phyloP scores from a whole-genome alignment of 2,797 vertebrate species.

The Erethizon dorsatum region DNA sequence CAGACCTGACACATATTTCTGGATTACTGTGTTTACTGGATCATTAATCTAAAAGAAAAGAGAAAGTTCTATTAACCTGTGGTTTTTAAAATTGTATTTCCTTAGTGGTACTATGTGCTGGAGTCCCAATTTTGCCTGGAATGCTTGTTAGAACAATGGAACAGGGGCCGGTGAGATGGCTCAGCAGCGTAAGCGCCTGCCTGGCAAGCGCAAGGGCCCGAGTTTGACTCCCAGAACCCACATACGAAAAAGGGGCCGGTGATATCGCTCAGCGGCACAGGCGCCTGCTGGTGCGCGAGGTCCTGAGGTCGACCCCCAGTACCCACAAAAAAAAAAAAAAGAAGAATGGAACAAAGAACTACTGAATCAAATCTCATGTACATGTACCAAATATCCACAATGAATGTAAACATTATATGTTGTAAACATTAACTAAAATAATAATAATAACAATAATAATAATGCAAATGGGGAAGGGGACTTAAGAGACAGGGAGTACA shows the following conservation, averaged over 20 bases:
- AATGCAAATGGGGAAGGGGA: not conserved
- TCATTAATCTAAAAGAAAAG: constrained; percentile 2
- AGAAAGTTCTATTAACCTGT: not conserved
- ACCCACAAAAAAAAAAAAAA: too few relatives aligned
- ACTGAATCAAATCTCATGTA: not conserved
- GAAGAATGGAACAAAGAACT: not conserved
- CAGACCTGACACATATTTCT: not conserved
- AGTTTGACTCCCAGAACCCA: too few relatives aligned
- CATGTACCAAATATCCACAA: not conserved
- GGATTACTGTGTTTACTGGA: not conserved
- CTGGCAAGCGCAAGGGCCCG: too few relatives aligned
- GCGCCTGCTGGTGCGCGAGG: too few relatives aligned
- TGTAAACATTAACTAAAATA: not conserved
- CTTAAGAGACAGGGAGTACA: not conserved
- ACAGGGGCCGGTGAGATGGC: not conserved
- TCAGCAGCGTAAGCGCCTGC: too few relatives aligned
- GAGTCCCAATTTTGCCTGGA: not conserved
- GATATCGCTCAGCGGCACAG: too few relatives aligned
- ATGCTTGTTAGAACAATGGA: not conserved
- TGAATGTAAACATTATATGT: not conserved
- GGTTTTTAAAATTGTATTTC: constrained; percentile 42
- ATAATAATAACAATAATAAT: not conserved
- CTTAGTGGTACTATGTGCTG: not conserved
- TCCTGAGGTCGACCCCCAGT: too few relatives aligned
- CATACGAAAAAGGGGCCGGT: too few relatives aligned